A percentile compares a stretch with the other conserved stretches of the same genome.
Conservation (phyloP, 2,888 invertebrate genomes). For the Ophioninae sp. region DNA sequence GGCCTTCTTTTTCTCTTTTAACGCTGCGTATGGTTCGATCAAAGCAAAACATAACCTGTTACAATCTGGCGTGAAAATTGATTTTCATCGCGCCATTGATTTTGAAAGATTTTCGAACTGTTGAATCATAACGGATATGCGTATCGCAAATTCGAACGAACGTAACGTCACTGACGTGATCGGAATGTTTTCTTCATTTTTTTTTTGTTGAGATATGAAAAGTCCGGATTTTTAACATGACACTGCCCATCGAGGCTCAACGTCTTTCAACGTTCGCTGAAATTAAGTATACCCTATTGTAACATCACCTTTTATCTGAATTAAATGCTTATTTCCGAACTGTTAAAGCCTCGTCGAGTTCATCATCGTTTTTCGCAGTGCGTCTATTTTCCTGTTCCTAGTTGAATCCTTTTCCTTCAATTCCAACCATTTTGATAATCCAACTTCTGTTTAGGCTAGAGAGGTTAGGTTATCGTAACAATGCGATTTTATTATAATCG, state of each 20-base stretch:
- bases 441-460: no score
- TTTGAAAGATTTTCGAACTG: conserved; percentile 16
- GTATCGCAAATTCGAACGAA: conserved; percentile 46
- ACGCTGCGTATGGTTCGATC: conserved; percentile 37
- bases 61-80: conserved; percentile 1
- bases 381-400: no score
- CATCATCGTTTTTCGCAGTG: neutral
- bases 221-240: conserved; percentile 59
- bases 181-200: neutral
- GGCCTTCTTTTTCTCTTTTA: neutral
- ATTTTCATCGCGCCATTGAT: no score
- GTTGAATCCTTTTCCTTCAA: no score
- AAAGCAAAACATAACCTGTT: neutral
- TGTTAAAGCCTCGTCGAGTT: conserved; percentile 47
- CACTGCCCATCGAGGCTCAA: conserved; percentile 65
- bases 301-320: conserved; percentile 68
- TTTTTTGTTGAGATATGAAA: conserved; percentile 12
- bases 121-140: conserved; percentile 28
- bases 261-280: conserved; percentile 59
- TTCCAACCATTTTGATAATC: no score
- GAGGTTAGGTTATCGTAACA: neutral
- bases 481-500: neutral
- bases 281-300: conserved; percentile 63
- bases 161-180: neutral
- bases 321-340: conserved; percentile 71